phyloP scores from a whole-genome alignment of 2,888 invertebrate genomes.

The Amitus sp. region DNA sequence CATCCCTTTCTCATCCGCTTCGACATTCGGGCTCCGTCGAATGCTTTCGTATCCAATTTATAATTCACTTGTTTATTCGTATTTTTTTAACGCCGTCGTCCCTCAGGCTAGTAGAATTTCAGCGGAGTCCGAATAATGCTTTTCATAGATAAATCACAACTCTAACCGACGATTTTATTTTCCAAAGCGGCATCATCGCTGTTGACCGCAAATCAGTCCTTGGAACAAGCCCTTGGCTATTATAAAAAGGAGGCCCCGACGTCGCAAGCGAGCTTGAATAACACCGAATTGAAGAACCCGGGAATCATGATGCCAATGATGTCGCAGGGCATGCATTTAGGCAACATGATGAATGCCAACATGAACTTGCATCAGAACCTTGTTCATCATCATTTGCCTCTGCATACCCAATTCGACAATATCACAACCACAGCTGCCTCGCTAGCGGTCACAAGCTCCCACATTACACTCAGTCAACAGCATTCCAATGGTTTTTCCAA shows the following conservation, averaged over 20 bases:
- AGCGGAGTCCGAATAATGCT: no score
- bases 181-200: conserved; percentile 15
- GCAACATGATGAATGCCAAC: conserved; percentile 52
- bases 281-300: conserved; percentile 55
- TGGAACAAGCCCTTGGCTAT: conserved; percentile 52
- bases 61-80: conserved; percentile 4
- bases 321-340: conserved; percentile 54
- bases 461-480: conserved; percentile 55
- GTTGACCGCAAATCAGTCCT: conserved; percentile 52
- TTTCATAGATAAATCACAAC: no score
- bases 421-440: conserved; percentile 53
- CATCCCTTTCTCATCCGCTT: no score
- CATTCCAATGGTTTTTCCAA: conserved; percentile 67
- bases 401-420: conserved; percentile 59
- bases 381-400: conserved; percentile 52
- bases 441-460: conserved; percentile 56
- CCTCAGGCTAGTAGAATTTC: no score
- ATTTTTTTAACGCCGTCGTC: neutral
- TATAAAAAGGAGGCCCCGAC: conserved; percentile 49
- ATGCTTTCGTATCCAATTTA: no score
- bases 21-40: no score
- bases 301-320: conserved; percentile 57
- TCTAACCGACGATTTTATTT: conserved; percentile 5
- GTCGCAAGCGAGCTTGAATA: conserved; percentile 48
- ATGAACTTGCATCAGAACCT: conserved; percentile 53